Conservation (phyloP, 1,140 invertebrate species). For the Caenorhabditis brenneri region DNA sequence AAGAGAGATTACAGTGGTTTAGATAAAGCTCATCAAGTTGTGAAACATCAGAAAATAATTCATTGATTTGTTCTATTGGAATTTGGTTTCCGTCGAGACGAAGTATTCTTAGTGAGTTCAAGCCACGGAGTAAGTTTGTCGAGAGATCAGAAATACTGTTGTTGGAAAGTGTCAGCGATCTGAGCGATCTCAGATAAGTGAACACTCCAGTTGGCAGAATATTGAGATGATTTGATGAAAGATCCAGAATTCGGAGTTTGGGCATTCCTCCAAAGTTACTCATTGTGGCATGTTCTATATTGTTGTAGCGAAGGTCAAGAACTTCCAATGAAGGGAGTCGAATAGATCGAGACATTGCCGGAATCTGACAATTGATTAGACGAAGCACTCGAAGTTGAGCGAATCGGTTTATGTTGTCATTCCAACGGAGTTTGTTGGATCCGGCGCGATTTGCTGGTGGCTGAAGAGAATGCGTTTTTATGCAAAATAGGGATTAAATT, state of each 20-base stretch:
- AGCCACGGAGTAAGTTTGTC: conserved; percentile 62
- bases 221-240: conserved; percentile 60
- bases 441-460: conserved; percentile 9
- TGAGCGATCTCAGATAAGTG: conserved; percentile 59
- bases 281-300: conserved; percentile 61
- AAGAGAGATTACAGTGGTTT: conserved; percentile 60
- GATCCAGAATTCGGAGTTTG: conserved; percentile 58
- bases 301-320: conserved; percentile 60
- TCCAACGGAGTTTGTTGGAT: conserved; percentile 62
- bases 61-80: conserved; percentile 60
- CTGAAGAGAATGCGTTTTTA: background rate
- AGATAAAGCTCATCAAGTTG: conserved; percentile 58
- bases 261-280: conserved; percentile 63
- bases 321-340: conserved; percentile 56
- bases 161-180: conserved; percentile 58
- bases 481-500: background rate
- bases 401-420: conserved; percentile 68
- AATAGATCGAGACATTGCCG: conserved; percentile 61
- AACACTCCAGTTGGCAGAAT: conserved; percentile 66
- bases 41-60: conserved; percentile 60
- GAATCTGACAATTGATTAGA: conserved; percentile 63
- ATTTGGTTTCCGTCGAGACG: conserved; percentile 64
- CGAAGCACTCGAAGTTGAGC: conserved; percentile 54
- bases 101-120: conserved; percentile 56
- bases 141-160: conserved; percentile 61